Base-by-base conservation (phyloP, 2,113 vertebrate species). In the Protomyctophum bolini region DNA sequence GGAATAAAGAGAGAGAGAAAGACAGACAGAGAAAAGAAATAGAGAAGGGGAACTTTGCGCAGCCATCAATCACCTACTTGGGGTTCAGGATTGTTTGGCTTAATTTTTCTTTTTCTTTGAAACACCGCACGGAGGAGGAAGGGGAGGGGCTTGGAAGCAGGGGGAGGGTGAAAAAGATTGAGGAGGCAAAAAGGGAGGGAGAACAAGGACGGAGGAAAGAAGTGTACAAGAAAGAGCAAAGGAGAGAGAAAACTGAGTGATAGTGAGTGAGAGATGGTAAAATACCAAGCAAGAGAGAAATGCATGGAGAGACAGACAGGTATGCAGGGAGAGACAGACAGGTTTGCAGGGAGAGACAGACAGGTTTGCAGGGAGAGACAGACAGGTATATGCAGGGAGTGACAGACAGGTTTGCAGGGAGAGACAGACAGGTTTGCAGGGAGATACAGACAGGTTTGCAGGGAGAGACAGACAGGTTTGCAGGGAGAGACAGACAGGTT, bases 51-150 rank as follows among this genome's bases (percentile, higher is more conserved):
- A 66, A 77, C 75, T 86, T 76, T 80, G 77, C 73, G 68, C 81
- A 87, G 79, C 82, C 76, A 92, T 92, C 91, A 88, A 90, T 90
- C 88, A 89, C 76, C 78, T 83, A 79, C 86, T 72, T 55, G 59
- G 76, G 86, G 84, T 87, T 87, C 67, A 84, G 81, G 77, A 90
- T 90, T 88, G 87, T 89, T 89, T 86, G 86, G 83, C 76, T 87
- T 87, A 63, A 79, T 89, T 87, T 89, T 88, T 83, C 72, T 89
- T 87, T 89, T 88, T 83, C 72, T 75, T 76, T 68, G 54, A 76
- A 79, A 83, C 47, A 81, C 75, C 79, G 71, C 71, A 73, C 73
- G 66, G 79, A 66, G 14, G 1, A 48, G 61, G 70, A 75, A 79
- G 57, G 68, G 60, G 80, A 71, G 61, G 68, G 58, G 48, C 58